phyloP scores from a whole-genome alignment of 2,113 vertebrate species.

The Bos javanicus region DNA sequence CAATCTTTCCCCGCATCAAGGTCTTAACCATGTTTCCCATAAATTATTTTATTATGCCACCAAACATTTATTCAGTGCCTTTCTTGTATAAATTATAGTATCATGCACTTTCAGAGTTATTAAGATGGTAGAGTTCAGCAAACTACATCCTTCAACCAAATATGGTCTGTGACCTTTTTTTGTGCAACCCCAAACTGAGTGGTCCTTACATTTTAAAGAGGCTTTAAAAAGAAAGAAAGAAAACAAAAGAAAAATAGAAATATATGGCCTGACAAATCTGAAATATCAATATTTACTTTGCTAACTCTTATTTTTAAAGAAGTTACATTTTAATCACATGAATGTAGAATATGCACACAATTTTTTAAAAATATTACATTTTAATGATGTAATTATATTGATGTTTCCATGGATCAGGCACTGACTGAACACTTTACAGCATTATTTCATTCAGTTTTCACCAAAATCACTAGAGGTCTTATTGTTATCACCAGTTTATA shows the following conservation, averaged over 20 bases:
- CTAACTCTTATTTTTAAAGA: background rate
- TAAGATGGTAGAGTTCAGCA: background rate
- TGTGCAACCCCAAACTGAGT: background rate
- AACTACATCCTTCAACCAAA: background rate
- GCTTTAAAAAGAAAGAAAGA: background rate
- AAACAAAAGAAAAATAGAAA: background rate
- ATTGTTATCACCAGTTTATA: background rate
- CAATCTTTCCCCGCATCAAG: background rate
- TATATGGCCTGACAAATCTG: background rate
- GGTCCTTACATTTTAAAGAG: background rate
- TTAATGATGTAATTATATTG: background rate
- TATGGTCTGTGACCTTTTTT: background rate
- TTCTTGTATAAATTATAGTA: background rate
- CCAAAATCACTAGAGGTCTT: background rate
- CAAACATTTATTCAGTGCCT: background rate
- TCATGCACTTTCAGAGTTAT: background rate
- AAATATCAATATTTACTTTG: background rate
- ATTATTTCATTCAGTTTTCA: constrained; percentile 14
- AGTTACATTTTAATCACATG: constrained; percentile 3
- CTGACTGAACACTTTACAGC: background rate
- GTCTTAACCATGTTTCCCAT: background rate
- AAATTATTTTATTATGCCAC: constrained; percentile 17
- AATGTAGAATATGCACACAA: background rate
- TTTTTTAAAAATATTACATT: background rate
- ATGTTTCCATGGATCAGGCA: background rate